A percentile compares a stretch with the other conserved stretches of the same genome.
These are phyloP conservation scores for Drosophila rellima DNA, from an alignment of 2,888 invertebrate genomes.

Conservation along the genomic window DNA sequence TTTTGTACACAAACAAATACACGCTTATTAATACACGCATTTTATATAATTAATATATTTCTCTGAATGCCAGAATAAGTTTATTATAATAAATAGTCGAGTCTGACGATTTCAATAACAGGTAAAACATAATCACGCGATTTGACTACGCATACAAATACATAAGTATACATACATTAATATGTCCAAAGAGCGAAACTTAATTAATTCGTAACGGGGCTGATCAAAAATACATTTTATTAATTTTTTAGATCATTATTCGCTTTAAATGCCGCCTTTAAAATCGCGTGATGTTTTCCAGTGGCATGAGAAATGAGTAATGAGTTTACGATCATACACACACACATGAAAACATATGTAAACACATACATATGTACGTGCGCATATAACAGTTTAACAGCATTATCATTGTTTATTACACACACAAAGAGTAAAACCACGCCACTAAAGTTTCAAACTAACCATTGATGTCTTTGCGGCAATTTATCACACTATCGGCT, in stretches of 20 bases:
- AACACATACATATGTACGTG: neutral
- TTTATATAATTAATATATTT: neutral
- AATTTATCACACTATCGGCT: slow-evolving; percentile 39
- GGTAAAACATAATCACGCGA: slow-evolving; percentile 21
- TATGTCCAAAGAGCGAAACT: slow-evolving; percentile 8
- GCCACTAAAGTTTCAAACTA: slow-evolving; percentile 52
- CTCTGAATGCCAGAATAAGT: slow-evolving; percentile 6
- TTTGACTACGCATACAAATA: slow-evolving; percentile 9
- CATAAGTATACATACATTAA: neutral
- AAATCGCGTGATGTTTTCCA: slow-evolving; percentile 72
- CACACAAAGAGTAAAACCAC: slow-evolving; percentile 45
- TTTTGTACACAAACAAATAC: slow-evolving; percentile 17
- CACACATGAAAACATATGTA: slow-evolving; percentile 14
- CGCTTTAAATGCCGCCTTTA: slow-evolving; percentile 24
- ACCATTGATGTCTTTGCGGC: slow-evolving; percentile 28
- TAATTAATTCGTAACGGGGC: slow-evolving; percentile 32
- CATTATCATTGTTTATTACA: slow-evolving; percentile 51
- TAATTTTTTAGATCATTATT: slow-evolving; percentile 42
- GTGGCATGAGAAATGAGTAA: slow-evolving; percentile 56
- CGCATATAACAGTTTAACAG: slow-evolving; percentile 9
- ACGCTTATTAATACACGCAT: slow-evolving; percentile 4
- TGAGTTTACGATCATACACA: slow-evolving; percentile 19
- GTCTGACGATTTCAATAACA: slow-evolving; percentile 7
- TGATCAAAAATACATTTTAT: slow-evolving; percentile 38
- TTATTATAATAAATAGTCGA: neutral